phyloP scores from a whole-genome alignment of 2,888 invertebrate species.

The Lampropteryx suffumata region DNA sequence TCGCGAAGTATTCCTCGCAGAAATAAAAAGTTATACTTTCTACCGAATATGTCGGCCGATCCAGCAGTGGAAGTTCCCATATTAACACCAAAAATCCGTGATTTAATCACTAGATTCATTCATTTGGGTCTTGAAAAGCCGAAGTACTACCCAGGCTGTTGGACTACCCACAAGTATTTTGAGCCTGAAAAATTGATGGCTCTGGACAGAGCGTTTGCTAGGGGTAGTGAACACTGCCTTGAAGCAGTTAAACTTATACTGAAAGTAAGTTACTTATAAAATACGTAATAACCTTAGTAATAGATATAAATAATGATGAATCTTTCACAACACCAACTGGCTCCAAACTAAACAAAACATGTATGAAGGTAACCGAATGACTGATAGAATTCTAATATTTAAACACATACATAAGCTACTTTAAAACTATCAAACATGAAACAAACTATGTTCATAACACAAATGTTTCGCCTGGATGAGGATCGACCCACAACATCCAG shows the following conservation, averaged over 20 bases:
- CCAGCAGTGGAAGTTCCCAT: constrained; percentile 32
- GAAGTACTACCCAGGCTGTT: constrained; percentile 82
- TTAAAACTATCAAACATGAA: too few relatives aligned
- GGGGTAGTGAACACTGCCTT: constrained; percentile 41
- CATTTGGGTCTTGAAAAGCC: constrained; percentile 79
- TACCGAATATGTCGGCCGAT: constrained; percentile 47
- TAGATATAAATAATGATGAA: too few relatives aligned
- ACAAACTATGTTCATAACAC: too few relatives aligned
- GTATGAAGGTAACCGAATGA: too few relatives aligned
- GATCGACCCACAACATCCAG: too few relatives aligned
- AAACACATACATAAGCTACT: too few relatives aligned
- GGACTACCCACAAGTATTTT: constrained; percentile 78
- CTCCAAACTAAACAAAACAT: too few relatives aligned
- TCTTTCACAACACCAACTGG: too few relatives aligned
- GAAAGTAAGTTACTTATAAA: too few relatives aligned
- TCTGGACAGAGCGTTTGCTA: constrained; percentile 51
- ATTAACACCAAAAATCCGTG: constrained; percentile 60
- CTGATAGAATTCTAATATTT: too few relatives aligned
- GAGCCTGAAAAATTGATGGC: constrained; percentile 64
- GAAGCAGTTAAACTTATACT: constrained; percentile 63
- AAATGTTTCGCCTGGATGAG: too few relatives aligned
- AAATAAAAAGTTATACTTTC: constrained; percentile 25
- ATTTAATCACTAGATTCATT: constrained; percentile 72
- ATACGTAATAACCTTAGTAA: too few relatives aligned
- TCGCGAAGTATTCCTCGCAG: constrained; percentile 23